phyloP scores from a whole-genome alignment of 2,888 invertebrate species.

The Aproaerema taeniolella region DNA sequence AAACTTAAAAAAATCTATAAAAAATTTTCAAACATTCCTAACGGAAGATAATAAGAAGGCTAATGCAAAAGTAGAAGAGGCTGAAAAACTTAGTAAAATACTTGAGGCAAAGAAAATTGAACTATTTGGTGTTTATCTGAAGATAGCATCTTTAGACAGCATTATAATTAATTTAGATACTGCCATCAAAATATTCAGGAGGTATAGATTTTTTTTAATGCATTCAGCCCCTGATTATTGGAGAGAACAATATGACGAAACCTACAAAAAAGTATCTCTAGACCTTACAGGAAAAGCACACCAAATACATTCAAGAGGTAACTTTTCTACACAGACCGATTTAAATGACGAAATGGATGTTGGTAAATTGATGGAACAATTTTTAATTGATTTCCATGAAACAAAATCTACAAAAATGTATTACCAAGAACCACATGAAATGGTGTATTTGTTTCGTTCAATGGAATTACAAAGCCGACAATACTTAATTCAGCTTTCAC shows the following conservation, averaged over 20 bases:
- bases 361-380: conserved; percentile 56
- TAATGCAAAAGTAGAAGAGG: conserved; percentile 43
- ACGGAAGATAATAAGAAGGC: conserved; percentile 67
- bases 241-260: neutral
- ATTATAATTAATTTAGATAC: conserved; percentile 44
- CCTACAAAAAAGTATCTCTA: neutral
- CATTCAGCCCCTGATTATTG: neutral
- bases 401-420: conserved; percentile 35
- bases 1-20: conserved; percentile 54
- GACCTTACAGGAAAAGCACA: no score
- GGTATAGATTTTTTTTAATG: neutral
- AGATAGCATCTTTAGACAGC: conserved; percentile 53
- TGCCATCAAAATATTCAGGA: neutral
- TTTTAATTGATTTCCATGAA: conserved; percentile 45
- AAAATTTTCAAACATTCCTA: conserved; percentile 60
- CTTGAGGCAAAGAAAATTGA: conserved; percentile 50
- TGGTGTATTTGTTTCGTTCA: conserved; percentile 44
- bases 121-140: conserved; percentile 48
- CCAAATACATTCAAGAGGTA: no score
- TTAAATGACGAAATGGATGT: conserved; percentile 57
- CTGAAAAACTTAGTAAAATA: conserved; percentile 49
- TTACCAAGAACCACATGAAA: neutral
- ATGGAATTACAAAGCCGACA: conserved; percentile 69
- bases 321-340: conserved; percentile 24
- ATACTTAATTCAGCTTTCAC: conserved; percentile 56